A percentile compares a stretch with the other conserved stretches of the same genome.
Evolutionary conservation across 2,797 vertebrate species (phyloP).

Genomic region (Vespertilio murinus): DNA sequence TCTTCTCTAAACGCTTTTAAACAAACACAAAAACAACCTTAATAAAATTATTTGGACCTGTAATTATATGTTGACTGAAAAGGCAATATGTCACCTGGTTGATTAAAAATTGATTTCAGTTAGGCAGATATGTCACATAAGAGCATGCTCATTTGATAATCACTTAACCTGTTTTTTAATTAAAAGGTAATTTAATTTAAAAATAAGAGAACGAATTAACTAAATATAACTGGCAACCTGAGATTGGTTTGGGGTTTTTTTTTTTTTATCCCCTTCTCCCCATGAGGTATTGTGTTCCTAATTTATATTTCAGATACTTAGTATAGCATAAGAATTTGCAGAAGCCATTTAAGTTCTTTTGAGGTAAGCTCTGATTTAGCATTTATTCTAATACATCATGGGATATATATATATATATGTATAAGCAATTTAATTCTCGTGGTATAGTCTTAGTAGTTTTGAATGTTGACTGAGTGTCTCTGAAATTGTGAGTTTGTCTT

Average conservation of each 20-base stretch:
- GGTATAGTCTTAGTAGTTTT: constrained; percentile 87
- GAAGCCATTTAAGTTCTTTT: constrained; percentile 83
- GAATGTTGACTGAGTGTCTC: constrained; percentile 90
- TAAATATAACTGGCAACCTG: constrained; percentile 61
- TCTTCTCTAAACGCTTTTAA: constrained; percentile 32
- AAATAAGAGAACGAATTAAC: constrained; percentile 63
- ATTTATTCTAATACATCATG: constrained; percentile 88
- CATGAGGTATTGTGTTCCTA: constrained; percentile 63
- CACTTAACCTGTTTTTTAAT: constrained; percentile 69
- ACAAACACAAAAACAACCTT: not conserved
- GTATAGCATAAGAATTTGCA: constrained; percentile 81
- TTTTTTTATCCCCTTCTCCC: not conserved
- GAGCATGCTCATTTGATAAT: constrained; percentile 56
- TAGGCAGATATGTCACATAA: constrained; percentile 30
- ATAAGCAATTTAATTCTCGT: constrained; percentile 85
- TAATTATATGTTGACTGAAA: constrained; percentile 37
- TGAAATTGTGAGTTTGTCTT: constrained; percentile 89
- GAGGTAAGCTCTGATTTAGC: constrained; percentile 80
- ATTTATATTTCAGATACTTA: constrained; percentile 72
- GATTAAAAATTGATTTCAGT: constrained; percentile 33
- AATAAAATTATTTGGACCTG: constrained; percentile 25
- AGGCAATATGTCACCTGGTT: constrained; percentile 19
- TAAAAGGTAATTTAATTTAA: constrained; percentile 65
- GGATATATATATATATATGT: constrained; percentile 86
- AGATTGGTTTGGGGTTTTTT: not conserved